Evolutionary conservation across 2,113 vertebrate genomes (phyloP), one percentile per base, ranked within the genome.

Genomic region (Apodemus sylvaticus): DNA sequence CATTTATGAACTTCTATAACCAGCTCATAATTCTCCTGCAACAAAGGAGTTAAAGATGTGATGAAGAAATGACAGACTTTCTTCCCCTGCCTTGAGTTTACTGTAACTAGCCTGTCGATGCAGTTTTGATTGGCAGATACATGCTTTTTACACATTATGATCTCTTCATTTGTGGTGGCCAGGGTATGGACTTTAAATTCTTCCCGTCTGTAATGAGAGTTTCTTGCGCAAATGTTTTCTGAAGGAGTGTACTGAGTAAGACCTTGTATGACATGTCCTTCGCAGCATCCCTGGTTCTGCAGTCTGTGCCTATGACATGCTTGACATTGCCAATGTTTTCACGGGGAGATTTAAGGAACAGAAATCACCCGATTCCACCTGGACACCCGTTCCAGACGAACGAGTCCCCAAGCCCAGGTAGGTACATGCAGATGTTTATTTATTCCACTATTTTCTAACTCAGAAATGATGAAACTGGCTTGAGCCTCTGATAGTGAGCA

Each of bases 311-410:
- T 99, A 99, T 90, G 99, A 99, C 98, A 99, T 99, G 99, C 98
- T 98, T 31, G 99, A 99, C 94, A 98, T 99, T 93, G 99, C 99
- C 97, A 99, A 96, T 95, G 99, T 99, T 17, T 99, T 99, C 97
- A 99, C 99, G 36, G 99, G 99, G 64, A 99, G 99, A 97, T 99
- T 99, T 98, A 99, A 99, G 98, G 99, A 99, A 90, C 99, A 99
- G 98, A 99, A 99, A 98, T 99, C 99, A 89, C 99, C 99, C 1
- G 99, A 99, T 97, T 99, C 99, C 91, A 99, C 99, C 60, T 99
- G 99, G 99, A 99, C 99, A 4, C 99, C 99, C 70, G 99, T 99
- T 97, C 99, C 99, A 62, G 99, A 99, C 42, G 99, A 99, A 55
- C 98, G 98, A 96, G 99, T 99, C 97, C 99, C 99, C 87, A 99